Evolutionary conservation across 2,797 vertebrate genomes (phyloP).

Genomic region (Coreius guichenoti): DNA sequence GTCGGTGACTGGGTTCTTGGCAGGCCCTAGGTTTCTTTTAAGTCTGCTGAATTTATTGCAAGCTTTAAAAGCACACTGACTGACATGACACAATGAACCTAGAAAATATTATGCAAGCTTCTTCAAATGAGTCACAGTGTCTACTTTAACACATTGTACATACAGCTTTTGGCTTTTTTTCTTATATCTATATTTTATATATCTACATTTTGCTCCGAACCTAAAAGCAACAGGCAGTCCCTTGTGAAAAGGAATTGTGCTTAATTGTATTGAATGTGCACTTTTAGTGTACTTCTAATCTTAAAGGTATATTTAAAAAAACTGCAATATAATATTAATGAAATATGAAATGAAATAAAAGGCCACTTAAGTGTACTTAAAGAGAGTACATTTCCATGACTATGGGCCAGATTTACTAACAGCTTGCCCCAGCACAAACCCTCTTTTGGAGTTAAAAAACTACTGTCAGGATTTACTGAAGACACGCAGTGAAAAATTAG

Average conservation of each 20-base stretch:
- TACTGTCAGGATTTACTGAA: no score
- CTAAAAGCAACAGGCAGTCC: background rate
- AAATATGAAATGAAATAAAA: background rate
- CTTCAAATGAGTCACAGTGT: background rate
- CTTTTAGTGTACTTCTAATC: background rate
- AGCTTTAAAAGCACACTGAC: slow-evolving; percentile 27
- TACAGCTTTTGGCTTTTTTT: background rate
- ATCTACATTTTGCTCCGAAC: background rate
- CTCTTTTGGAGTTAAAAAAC: no score
- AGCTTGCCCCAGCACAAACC: no score
- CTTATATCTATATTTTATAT: no score
- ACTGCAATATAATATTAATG: background rate
- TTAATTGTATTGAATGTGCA: background rate
- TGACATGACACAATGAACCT: slow-evolving; percentile 16
- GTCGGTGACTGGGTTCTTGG: slow-evolving; percentile 31
- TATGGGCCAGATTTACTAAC: no score
- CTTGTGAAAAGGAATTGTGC: background rate
- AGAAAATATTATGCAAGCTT: background rate
- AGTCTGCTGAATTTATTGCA: slow-evolving; percentile 28
- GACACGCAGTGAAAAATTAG: no score
- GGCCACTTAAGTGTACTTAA: background rate
- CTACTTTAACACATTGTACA: background rate
- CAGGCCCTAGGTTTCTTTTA: slow-evolving; percentile 31
- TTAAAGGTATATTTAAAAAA: background rate
- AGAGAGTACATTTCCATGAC: background rate